These are phyloP conservation scores for Protobothrops flavoviridis DNA, from an alignment of 2,113 vertebrate genomes.

Conservation along the genomic window DNA sequence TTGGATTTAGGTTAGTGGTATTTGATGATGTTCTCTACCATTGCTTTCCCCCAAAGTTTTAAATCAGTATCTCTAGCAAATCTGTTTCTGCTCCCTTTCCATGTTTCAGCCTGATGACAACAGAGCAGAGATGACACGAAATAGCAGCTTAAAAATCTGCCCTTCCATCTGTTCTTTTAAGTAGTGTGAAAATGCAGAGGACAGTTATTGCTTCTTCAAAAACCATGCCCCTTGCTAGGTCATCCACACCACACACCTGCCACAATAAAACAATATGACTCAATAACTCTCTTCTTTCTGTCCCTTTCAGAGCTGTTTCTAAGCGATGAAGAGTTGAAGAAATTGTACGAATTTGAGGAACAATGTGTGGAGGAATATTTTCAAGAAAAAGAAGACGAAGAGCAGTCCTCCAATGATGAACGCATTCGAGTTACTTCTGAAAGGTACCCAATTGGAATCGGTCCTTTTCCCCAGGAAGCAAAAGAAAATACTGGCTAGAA, in stretches of 20 bases:
- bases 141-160: neutral
- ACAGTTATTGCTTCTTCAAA: neutral
- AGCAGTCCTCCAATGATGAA: slow-evolving; percentile 92
- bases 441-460: slow-evolving; percentile 70
- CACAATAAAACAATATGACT: neutral
- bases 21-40: neutral
- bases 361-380: slow-evolving; percentile 96
- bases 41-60: neutral
- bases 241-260: neutral
- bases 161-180: neutral
- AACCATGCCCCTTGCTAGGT: neutral
- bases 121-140: too few species aligned
- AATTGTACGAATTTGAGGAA: slow-evolving; percentile 93
- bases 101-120: neutral
- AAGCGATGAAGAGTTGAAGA: slow-evolving; percentile 91
- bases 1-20: neutral
- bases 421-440: slow-evolving; percentile 93
- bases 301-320: slow-evolving; percentile 85
- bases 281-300: neutral
- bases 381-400: slow-evolving; percentile 89
- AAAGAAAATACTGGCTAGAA: neutral
- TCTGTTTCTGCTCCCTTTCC: too few species aligned
- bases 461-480: neutral
- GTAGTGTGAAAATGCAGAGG: neutral
- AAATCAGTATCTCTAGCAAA: neutral